phyloP scores from a whole-genome alignment of 2,113 vertebrate genomes.

The Cranoglanis bouderius region DNA sequence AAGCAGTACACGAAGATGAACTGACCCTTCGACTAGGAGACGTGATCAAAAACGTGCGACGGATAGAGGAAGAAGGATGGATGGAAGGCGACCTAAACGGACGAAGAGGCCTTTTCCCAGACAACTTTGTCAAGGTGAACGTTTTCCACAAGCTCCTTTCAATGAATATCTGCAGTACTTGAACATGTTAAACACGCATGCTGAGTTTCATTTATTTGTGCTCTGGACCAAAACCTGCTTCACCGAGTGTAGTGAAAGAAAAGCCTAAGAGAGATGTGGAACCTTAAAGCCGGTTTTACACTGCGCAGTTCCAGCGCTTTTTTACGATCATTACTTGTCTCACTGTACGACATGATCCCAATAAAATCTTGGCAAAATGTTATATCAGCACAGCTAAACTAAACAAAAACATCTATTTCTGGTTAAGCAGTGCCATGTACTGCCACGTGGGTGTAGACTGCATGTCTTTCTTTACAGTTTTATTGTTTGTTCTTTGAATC shows the following conservation, averaged over 20 bases:
- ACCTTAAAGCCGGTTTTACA: no score
- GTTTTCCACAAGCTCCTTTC: neutral
- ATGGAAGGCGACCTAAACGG: slow-evolving; percentile 92
- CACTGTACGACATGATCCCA: no score
- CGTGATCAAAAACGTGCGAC: slow-evolving; percentile 88
- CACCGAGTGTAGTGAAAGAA: neutral
- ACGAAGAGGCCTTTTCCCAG: slow-evolving; percentile 90
- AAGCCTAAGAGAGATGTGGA: no score
- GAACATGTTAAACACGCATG: neutral
- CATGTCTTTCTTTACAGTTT: no score
- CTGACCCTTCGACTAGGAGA: slow-evolving; percentile 87
- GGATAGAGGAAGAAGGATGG: slow-evolving; percentile 94
- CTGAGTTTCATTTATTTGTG: neutral
- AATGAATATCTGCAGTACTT: neutral
- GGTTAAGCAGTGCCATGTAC: no score
- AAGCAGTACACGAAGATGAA: slow-evolving; percentile 91
- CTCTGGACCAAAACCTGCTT: neutral
- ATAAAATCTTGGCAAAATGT: no score
- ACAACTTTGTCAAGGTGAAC: slow-evolving; percentile 97
- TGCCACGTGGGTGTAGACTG: no score
- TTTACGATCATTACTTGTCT: no score
- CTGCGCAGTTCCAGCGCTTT: no score
- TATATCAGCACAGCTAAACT: no score
- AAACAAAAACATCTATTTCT: no score
- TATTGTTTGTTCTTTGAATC: no score